Base-by-base conservation (phyloP, 2,797 vertebrate species). In the Eulemur coronatus region DNA sequence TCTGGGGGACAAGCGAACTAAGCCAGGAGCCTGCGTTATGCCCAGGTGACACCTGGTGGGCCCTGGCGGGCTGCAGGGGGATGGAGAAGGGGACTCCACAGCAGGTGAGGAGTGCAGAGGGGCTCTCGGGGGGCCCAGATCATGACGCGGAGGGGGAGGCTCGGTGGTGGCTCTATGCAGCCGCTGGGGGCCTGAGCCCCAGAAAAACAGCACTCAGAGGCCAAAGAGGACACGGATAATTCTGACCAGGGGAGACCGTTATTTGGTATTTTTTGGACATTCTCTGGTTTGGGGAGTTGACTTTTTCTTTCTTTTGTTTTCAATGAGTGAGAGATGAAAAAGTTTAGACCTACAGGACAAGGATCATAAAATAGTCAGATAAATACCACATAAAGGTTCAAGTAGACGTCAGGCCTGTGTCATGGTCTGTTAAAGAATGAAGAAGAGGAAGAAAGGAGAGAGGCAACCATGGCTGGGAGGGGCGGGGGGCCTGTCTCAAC, bases 251-350 rank as follows among this genome's bases (percentile, higher is more conserved):
- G 15, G 28, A 85, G 73, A 61, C 89, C n/a, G n/a, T 48, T 35
- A 46, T 26, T 80, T 79, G 63, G 10, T 65, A 67, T 35, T 41
- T 57, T 69, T 55, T 69, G 79, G 48, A 79, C 8, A 9, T 30
- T 78, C n/a, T 63, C 80, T 84, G 41, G 26, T 41, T 79, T 70
- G 12, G 14, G 18, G n/a, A 76, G 38, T 70, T 91, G 65, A 72
- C 33, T 48, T 86, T 95, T 94, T 50, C 72, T 73, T 82, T 85
- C 35, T 59, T 82, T 82, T 22, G 3, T 72, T 84, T 91, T 93
- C 57, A 95, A 75, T 65, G 63, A 63, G 6, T 52, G 28, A 91
- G 69, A 95, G 94, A 91, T 55, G n/a, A 43, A 85, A 79, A 95
- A 0, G 3, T 65, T 94, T 69, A 67, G 22, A 84, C 75, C 89